These are phyloP conservation scores for Silvanus unidentatus DNA, from an alignment of 2,888 invertebrate genomes.

Conservation along the genomic window DNA sequence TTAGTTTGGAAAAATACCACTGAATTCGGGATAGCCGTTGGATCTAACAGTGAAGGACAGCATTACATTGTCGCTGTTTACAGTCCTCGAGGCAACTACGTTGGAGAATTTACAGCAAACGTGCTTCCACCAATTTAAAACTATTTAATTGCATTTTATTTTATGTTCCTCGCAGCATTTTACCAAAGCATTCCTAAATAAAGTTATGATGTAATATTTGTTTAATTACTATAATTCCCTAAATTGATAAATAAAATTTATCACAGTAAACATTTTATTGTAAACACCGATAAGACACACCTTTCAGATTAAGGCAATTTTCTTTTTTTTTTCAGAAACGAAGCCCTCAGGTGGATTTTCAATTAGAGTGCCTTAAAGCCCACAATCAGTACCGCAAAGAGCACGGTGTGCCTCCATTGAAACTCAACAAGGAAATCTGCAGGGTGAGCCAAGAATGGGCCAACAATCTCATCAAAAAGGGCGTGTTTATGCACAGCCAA, in stretches of 20 bases:
- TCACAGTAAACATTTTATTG: no score
- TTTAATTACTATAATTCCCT: no score
- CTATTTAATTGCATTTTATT: no score
- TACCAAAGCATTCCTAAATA: no score
- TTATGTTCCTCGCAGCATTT: no score
- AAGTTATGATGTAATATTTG: no score
- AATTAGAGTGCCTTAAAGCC: conserved; percentile 50
- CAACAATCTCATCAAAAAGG: conserved; percentile 49
- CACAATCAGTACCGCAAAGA: conserved; percentile 55
- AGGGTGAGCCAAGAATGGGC: conserved; percentile 51
- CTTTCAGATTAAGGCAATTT: not conserved
- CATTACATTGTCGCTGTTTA: conserved; percentile 83
- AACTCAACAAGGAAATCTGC: conserved; percentile 51
- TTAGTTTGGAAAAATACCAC: conserved; percentile 65
- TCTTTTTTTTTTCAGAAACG: conserved; percentile 28
- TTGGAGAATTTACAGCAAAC: conserved; percentile 64
- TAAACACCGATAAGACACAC: no score
- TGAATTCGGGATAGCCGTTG: conserved; percentile 65
- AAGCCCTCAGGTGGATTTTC: conserved; percentile 36
- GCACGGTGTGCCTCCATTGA: conserved; percentile 54
- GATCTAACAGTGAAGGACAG: conserved; percentile 69
- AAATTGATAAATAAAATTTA: no score
- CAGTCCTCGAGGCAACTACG: conserved; percentile 74
- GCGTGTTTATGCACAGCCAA: conserved; percentile 53
- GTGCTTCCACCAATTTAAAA: conserved; percentile 43